Percentiles rank a stretch among this genome's conserved stretches.
These are phyloP conservation scores for Diaprepes abbreviatus DNA, from an alignment of 2,888 invertebrate species.

Conservation along the genomic window DNA sequence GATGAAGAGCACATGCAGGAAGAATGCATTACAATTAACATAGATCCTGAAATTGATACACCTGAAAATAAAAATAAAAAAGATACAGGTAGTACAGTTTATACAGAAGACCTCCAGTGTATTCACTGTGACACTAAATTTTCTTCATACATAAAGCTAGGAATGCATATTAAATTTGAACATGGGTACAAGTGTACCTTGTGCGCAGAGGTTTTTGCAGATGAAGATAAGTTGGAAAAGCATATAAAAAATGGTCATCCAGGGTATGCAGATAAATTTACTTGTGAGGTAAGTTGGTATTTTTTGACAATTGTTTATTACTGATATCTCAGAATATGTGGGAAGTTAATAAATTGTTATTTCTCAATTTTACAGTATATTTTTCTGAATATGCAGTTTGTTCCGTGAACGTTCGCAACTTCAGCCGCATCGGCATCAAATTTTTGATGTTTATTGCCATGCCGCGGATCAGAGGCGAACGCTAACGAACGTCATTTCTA, in stretches of 20 bases:
- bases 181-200: slow-evolving; percentile 34
- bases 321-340: too few species aligned
- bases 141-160: slow-evolving; percentile 46
- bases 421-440: too few species aligned
- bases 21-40: neutral
- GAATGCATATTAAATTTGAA: slow-evolving; percentile 44
- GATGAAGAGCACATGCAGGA: slow-evolving; percentile 26
- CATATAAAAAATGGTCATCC: neutral
- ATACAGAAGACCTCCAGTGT: slow-evolving; percentile 26
- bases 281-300: slow-evolving; percentile 51
- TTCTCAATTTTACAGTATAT: too few species aligned
- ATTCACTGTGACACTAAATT: slow-evolving; percentile 46
- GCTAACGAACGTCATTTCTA: too few species aligned
- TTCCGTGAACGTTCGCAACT: too few species aligned
- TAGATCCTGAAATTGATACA: neutral
- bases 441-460: too few species aligned
- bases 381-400: too few species aligned
- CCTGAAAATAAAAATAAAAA: neutral
- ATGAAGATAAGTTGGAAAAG: neutral
- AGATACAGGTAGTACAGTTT: slow-evolving; percentile 42
- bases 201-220: slow-evolving; percentile 29
- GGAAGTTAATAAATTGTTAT: too few species aligned
- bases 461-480: too few species aligned
- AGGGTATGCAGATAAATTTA: neutral
- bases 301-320: too few species aligned